Evolutionary conservation across 1,140 invertebrate species (phyloP).

Genomic region (Oreohelix idahoensis): DNA sequence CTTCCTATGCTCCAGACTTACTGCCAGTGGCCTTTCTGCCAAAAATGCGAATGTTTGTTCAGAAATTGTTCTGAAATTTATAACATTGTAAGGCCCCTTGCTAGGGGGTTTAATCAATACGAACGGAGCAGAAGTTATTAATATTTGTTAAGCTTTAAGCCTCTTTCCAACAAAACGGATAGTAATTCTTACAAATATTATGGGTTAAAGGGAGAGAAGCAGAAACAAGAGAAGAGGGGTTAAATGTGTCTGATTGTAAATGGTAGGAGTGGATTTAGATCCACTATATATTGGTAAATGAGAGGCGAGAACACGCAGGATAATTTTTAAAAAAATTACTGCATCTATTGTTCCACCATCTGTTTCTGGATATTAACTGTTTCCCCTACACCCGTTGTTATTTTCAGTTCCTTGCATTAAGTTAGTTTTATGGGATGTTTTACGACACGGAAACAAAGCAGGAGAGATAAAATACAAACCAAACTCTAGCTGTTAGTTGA

Average conservation of each 20-base stretch:
- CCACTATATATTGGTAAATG: no score
- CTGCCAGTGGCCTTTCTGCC: conserved; percentile 24
- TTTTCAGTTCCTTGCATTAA: no score
- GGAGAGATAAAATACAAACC: no score
- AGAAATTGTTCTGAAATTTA: conserved; percentile 39
- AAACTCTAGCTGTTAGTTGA: no score
- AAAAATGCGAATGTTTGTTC: conserved; percentile 33
- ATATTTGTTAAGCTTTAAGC: conserved; percentile 40
- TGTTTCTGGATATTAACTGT: no score
- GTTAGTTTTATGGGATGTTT: no score
- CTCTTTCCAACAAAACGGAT: conserved; percentile 33
- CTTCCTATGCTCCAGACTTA: conserved; percentile 6
- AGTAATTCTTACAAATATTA: conserved; percentile 41
- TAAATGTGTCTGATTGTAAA: not conserved
- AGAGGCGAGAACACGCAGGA: no score
- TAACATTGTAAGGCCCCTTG: conserved; percentile 20
- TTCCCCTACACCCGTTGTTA: no score
- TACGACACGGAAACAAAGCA: no score
- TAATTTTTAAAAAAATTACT: no score
- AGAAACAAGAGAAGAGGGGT: not conserved
- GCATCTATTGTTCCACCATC: no score
- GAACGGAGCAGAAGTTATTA: conserved; percentile 38
- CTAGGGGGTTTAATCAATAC: conserved; percentile 33
- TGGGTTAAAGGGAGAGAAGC: conserved; percentile 6
- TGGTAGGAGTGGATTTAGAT: no score